Evolutionary conservation across 2,113 vertebrate genomes (phyloP), one percentile per base, ranked within the genome.

Genomic region (Perca schrenkii): DNA sequence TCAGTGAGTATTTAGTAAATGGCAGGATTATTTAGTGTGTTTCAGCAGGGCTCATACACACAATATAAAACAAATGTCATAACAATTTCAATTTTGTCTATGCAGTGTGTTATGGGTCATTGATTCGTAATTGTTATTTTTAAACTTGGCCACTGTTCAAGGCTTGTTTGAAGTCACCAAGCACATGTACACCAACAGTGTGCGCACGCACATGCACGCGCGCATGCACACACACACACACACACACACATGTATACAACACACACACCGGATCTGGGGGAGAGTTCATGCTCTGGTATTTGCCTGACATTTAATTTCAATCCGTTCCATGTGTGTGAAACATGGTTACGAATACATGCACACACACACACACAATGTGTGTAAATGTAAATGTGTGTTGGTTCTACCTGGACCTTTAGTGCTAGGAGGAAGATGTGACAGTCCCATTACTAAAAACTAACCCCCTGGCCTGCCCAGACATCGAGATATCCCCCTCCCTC

Each of bases 251-350:
- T 40, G 58, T 61, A 68, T 43, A 54, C 61, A 49, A 49, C 22
- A 57, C 43, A 10, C 57, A 79, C 28, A 50, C 19, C 3, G 3
- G 46, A 57, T 12, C 19, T 56, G 10, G 64, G n/a, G 31, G 1
- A 77, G 50, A 84, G 90, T 84, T 86, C 92, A 90, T 63, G 64
- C 68, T 85, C 78, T 91, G 90, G 81, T 91, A 92, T 94, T 94
- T 92, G 34, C 65, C 50, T 93, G 91, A 91, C 86, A 93, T 94
- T 93, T 90, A 60, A 80, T 80, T 82, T 86, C 54, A 77, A 62
- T 84, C 54, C 15, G 1, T 54, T 49, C 12, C 80, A 79, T 74
- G 65, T 85, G 60, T 86, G 61, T 78, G 62, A 75, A 79, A 88
- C 53, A 83, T 74, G 14, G 11, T 56, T 22, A 50, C 19, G 49